Base-by-base conservation (phyloP, 2,888 invertebrate genomes). In the Aphodius granarius region DNA sequence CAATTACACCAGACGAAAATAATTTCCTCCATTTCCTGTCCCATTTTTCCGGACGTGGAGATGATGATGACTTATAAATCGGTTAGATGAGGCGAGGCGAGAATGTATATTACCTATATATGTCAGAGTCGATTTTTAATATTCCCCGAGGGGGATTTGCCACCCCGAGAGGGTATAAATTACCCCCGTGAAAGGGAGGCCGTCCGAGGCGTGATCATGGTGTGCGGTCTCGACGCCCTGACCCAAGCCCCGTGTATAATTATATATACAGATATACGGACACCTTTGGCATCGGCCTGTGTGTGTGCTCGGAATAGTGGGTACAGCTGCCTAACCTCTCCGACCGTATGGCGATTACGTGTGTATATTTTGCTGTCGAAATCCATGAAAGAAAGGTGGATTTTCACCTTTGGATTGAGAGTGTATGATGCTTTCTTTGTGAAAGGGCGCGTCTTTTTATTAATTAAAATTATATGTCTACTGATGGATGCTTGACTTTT, bases 151-250 rank as follows among this genome's bases (percentile, higher is more conserved):
- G 78, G 79, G 78, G 78, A 78, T 78, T 79, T 79, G 78, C 79
- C 80, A 80, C 79, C 79, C 79, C 77, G 78, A 78, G 78, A 74
- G 80, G 80, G 81, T 81, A 84, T 85, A 85, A 86, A 85, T 85
- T 84, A 85, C 83, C 83, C 84, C 84, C 85, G 82, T 83, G 83
- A 83, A 84, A 82, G 84, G 82, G 82, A 85, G 85, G 84, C 83
- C 81, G 83, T 79, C 79, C 83, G 82, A 84, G 86, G 86, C 86
- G 86, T 86, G 86, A 86, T 83, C 86, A 78, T 83, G 84, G 84
- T 86, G 86, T 86, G 86, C 85, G 86, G 86, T 86, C 86, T 81
- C 83, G 21, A 66, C 43, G 66, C 73, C 43, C 73, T 73, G 20
- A 72, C 72, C 66, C 64, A 63, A 83, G 84, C 84, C 79, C 85